Evolutionary conservation across 2,797 vertebrate species (phyloP).

Genomic region (Apogon hyalosoma): DNA sequence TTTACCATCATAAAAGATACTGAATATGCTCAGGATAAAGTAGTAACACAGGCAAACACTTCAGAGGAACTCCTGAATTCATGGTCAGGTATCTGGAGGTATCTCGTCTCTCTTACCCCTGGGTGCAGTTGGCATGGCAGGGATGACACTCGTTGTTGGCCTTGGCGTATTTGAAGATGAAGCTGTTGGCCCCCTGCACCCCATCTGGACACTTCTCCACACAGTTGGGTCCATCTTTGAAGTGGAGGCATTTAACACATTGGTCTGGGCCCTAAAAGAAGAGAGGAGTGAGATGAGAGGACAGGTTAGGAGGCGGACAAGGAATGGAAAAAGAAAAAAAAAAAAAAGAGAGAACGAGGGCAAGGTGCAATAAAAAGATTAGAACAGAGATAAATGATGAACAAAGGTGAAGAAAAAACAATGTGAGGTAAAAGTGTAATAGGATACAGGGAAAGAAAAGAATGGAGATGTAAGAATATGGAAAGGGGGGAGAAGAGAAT

Average conservation of each 20-base stretch:
- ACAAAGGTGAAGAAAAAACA: constrained; percentile 24
- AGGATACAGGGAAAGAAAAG: constrained; percentile 8
- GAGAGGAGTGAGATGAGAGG: constrained; percentile 31
- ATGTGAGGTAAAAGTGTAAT: constrained; percentile 7
- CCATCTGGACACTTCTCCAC: constrained; percentile 98
- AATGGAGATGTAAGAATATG: constrained; percentile 9
- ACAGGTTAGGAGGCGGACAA: constrained; percentile 3
- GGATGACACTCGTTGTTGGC: constrained; percentile 94
- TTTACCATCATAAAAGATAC: constrained; percentile 28
- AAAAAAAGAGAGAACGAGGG: background rate
- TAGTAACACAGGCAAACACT: constrained; percentile 1
- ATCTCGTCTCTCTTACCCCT: constrained; percentile 80
- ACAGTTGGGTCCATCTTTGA: constrained; percentile 97
- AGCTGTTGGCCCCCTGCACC: constrained; percentile 93
- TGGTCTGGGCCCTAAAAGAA: constrained; percentile 90
- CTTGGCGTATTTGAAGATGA: constrained; percentile 97
- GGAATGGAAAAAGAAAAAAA: constrained; percentile 27
- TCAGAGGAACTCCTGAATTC: constrained; percentile 18
- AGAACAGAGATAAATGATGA: constrained; percentile 8
- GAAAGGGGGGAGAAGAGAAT: constrained; percentile 5
- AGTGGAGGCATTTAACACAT: constrained; percentile 93
- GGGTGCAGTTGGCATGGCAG: constrained; percentile 95
- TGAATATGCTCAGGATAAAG: background rate
- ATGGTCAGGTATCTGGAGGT: constrained; percentile 12
- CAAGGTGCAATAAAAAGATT: background rate